Evolutionary conservation across 2,888 invertebrate species (phyloP), one percentile per base, ranked within the genome.

Genomic region (Chydorus sphaericus): DNA sequence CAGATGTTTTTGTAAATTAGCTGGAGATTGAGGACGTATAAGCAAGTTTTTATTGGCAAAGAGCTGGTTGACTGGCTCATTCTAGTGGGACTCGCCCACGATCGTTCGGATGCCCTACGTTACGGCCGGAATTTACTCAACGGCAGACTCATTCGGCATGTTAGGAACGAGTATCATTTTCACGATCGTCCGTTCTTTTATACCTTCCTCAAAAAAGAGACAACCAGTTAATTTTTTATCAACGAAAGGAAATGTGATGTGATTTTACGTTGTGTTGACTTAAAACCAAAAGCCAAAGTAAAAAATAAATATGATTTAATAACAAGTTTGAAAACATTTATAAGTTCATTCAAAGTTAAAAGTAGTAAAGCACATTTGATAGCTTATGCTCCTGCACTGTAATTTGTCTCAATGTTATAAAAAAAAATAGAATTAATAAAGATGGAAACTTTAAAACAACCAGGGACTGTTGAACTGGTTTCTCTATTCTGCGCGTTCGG

Each of bases 31-130:
- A 83, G 81, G 61, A 78, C 81, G 2, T 89, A 89, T 67, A 79
- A 76, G 56, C 77, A 64, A 48, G 88, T 85, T 30, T 93, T 94
- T 69, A 81, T 84, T 61, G 93, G 93, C 10, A 76, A 78, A 56
- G 83, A 85, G 63, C 79, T 94, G 52, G 85, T 90, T 14, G 81
- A 83, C 67, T 94, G 93, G 93, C 73, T 94, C 36, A 71, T 87
- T 30, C 78, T 80, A 63, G 83, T 85, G 55, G 89, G 89, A 0
- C 72, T 94, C 39, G 85, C 86, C 1, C 74, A 77, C 60, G 87
- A 85, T 70, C 77, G 85, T 23, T 75, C 77, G 36, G 88, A 89
- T 64, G 93, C 89, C 2, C 77, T 83, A 7, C 76, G 77, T 54
- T 93, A 92, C 70, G 91, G 88, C 11, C 77, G 82, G 18, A 84